These are phyloP conservation scores for Sminthurides aquaticus DNA, from an alignment of 2,888 invertebrate species.

Conservation along the genomic window DNA sequence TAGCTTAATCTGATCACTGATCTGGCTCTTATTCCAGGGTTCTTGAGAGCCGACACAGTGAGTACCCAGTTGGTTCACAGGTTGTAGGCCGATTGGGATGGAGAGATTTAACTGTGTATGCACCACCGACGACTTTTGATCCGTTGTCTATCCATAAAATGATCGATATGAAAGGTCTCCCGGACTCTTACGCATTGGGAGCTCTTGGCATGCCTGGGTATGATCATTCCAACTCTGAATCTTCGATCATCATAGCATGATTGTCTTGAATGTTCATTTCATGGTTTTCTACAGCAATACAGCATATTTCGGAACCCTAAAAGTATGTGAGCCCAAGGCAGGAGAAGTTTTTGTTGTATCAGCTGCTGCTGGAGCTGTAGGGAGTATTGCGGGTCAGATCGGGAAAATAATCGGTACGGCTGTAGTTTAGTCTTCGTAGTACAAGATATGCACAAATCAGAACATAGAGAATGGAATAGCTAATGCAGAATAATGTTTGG, in stretches of 20 bases:
- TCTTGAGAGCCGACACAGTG: slow-evolving; percentile 58
- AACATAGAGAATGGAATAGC: too few species aligned
- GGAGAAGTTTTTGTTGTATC: slow-evolving; percentile 67
- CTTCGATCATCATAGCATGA: too few species aligned
- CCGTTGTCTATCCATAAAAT: slow-evolving; percentile 44
- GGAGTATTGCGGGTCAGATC: slow-evolving; percentile 69
- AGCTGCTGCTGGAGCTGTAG: slow-evolving; percentile 66
- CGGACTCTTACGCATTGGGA: slow-evolving; percentile 53
- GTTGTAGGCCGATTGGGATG: slow-evolving; percentile 62
- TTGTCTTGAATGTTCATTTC: too few species aligned
- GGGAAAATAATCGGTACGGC: slow-evolving; percentile 59
- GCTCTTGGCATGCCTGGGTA: slow-evolving; percentile 21
- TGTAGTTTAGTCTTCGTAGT: too few species aligned
- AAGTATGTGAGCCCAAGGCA: slow-evolving; percentile 61
- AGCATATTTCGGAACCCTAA: slow-evolving; percentile 66
- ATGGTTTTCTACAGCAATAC: slow-evolving; percentile 54
- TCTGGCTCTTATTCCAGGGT: slow-evolving; percentile 60
- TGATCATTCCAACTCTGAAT: not conserved
- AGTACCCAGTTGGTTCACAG: slow-evolving; percentile 58
- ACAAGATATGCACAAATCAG: too few species aligned
- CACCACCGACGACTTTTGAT: slow-evolving; percentile 42
- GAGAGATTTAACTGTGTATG: slow-evolving; percentile 56
- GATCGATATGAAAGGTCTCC: slow-evolving; percentile 56
- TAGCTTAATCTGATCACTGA: too few species aligned
- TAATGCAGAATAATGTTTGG: too few species aligned